phyloP scores from a whole-genome alignment of 2,113 vertebrate species.

The Platichthys stellatus region DNA sequence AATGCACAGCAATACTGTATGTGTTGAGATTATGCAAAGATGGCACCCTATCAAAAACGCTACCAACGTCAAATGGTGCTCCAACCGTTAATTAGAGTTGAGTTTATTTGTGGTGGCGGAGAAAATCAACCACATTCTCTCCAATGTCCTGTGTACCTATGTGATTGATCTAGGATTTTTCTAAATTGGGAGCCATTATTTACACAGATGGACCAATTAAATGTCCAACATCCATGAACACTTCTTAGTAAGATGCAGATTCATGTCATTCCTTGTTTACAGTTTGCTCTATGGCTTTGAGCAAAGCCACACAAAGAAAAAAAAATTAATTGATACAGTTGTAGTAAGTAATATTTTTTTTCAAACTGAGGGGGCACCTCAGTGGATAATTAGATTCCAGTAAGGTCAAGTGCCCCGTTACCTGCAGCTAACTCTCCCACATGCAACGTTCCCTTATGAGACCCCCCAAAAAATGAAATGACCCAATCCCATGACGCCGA shows the following conservation, averaged over 20 bases:
- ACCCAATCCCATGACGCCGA: conserved; percentile 36
- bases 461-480: conserved; percentile 12
- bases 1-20: not conserved
- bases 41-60: not conserved
- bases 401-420: too few species aligned
- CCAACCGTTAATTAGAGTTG: not conserved
- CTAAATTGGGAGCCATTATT: too few species aligned
- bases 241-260: not conserved
- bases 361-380: too few species aligned
- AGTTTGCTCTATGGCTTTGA: too few species aligned
- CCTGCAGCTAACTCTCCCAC: not conserved
- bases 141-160: not conserved
- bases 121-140: conserved; percentile 5
- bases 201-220: too few species aligned
- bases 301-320: too few species aligned
- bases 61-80: not conserved
- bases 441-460: conserved; percentile 19
- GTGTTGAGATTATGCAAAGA: not conserved
- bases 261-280: too few species aligned
- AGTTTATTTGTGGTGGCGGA: not conserved
- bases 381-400: too few species aligned
- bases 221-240: too few species aligned
- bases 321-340: too few species aligned
- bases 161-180: too few species aligned
- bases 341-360: too few species aligned